phyloP scores from a whole-genome alignment of 2,797 vertebrate species.

The Pygocentrus nattereri region DNA sequence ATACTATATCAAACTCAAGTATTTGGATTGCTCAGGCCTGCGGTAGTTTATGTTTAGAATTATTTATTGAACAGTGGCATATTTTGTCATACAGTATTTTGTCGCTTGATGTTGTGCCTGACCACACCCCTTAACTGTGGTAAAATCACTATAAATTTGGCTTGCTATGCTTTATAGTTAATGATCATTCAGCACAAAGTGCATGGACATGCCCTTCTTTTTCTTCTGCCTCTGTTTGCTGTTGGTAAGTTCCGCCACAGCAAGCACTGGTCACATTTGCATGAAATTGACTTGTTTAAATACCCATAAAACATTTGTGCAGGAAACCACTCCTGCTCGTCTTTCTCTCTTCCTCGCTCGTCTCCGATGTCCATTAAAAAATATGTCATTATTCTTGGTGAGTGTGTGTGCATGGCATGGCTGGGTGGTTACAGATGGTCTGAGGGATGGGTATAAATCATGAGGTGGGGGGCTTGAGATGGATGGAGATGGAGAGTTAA shows the following conservation, averaged over 20 bases:
- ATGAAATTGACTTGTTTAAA: constrained; percentile 84
- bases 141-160: background rate
- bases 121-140: background rate
- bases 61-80: background rate
- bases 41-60: too few relatives aligned
- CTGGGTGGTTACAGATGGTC: constrained; percentile 34
- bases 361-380: constrained; percentile 55
- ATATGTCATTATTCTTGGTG: constrained; percentile 34
- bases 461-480: constrained; percentile 28
- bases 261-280: constrained; percentile 79
- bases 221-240: constrained; percentile 45
- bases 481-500: constrained; percentile 44
- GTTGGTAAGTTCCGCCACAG: constrained; percentile 72
- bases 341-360: constrained; percentile 8
- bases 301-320: constrained; percentile 75
- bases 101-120: background rate
- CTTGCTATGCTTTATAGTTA: background rate
- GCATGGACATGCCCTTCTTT: background rate
- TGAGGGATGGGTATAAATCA: constrained; percentile 54
- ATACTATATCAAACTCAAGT: too few relatives aligned
- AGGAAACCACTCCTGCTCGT: constrained; percentile 56
- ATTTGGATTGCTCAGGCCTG: too few relatives aligned
- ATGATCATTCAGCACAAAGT: background rate
- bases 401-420: background rate
- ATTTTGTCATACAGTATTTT: background rate